Evolutionary conservation across 2,797 vertebrate genomes (phyloP), one percentile per base, ranked within the genome.

Genomic region (Xiphophorus birchmanni): DNA sequence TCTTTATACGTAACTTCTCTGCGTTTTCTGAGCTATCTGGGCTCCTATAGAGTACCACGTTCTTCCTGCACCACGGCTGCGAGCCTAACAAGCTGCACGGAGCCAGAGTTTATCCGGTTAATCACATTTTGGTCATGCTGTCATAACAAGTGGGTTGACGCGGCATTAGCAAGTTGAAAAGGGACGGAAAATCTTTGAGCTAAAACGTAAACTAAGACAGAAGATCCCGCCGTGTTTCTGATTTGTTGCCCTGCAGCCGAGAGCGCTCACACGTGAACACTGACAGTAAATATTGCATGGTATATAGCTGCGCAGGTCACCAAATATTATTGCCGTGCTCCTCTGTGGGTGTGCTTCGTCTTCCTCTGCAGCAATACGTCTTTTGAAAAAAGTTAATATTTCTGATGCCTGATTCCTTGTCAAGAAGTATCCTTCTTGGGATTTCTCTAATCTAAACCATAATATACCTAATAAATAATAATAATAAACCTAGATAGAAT

Each of bases 1-100:
- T 87, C 26, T 82, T 77, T 73, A 52, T 15, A 65, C 77, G 82
- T 83, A 82, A 81, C 81, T 84, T 69, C 48, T 67, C 29, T 65
- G 67, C 45, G 7, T 73, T 52, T 15, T 40, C 12, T 82, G 18
- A 72, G 37, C 76, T 72, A 54, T 84, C 40, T n/a, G 32, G 44
- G 48, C 56, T 89, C 81, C 77, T 69, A 72, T 86, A 81, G 58
- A 81, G 52, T 5, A 13, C 6, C 0, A 60, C 65, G 84, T 86
- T 71, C 85, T 86, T 60, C 77, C 42, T 80, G 63, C 75, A 80
- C 48, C 50, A 42, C 56, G 8, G 5, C 73, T 50, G 63, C 78
- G 79, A 52, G 17, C 37, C 5, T 76, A 83, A 91, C 67, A 44
- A 84, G 79, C 82, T 63, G 79, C 32, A 9, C n/a, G 23, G 77